Conservation (phyloP, 2,888 invertebrate species). For the Choristoneura rosaceana region DNA sequence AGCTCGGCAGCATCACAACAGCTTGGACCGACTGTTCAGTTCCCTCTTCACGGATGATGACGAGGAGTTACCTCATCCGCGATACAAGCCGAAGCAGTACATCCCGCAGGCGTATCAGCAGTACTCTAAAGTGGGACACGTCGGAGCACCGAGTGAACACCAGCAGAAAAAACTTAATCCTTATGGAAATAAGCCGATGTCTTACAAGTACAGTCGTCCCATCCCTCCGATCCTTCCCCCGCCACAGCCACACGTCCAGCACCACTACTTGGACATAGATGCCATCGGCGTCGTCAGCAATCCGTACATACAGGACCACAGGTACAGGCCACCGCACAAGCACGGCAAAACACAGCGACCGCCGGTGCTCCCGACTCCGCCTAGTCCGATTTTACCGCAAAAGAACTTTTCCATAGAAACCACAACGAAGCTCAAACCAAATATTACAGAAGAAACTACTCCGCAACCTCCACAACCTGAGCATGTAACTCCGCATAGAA, state of each 20-base stretch:
- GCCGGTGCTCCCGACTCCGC: constrained; percentile 68
- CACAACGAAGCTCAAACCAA: constrained; percentile 52
- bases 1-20: constrained; percentile 57
- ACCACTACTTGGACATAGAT: constrained; percentile 60
- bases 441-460: constrained; percentile 58
- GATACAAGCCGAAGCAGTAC: constrained; percentile 58
- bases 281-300: constrained; percentile 48
- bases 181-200: constrained; percentile 63
- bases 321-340: constrained; percentile 58
- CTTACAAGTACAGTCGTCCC: constrained; percentile 55
- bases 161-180: constrained; percentile 64
- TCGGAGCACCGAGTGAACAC: constrained; percentile 59
- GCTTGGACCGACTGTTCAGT: constrained; percentile 74
- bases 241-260: constrained; percentile 54
- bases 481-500: constrained; percentile 54
- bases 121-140: constrained; percentile 64
- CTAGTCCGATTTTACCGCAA: constrained; percentile 47
- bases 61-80: constrained; percentile 55
- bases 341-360: constrained; percentile 67
- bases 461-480: constrained; percentile 60
- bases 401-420: constrained; percentile 59
- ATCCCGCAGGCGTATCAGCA: constrained; percentile 54
- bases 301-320: constrained; percentile 58
- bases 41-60: constrained; percentile 74
- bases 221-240: constrained; percentile 61